phyloP scores from a whole-genome alignment of 92 coral and sea anemone genomes.

The Siderastrea radians region DNA sequence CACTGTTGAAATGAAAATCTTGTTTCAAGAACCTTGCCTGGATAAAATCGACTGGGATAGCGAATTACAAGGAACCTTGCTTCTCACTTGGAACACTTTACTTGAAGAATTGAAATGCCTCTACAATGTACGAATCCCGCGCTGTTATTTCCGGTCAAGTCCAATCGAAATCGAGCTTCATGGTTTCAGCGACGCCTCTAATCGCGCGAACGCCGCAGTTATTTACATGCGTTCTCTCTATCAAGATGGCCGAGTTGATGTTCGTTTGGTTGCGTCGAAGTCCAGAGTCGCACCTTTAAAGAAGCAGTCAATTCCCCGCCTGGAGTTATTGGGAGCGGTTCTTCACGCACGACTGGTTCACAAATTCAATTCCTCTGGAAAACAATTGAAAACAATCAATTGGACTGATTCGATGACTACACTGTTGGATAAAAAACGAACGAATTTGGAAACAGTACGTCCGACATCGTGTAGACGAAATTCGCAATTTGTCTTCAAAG shows the following conservation, averaged over 20 bases:
- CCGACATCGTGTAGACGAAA: slow-evolving; percentile 45
- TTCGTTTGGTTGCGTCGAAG: too few relatives aligned
- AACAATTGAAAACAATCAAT: too few relatives aligned
- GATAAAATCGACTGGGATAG: slow-evolving; percentile 75
- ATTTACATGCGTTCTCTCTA: too few relatives aligned
- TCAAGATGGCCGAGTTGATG: too few relatives aligned
- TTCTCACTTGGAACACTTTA: slow-evolving; percentile 41
- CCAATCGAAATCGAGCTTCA: background rate
- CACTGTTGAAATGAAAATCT: slow-evolving; percentile 65
- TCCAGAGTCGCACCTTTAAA: too few relatives aligned
- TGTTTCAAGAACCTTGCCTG: slow-evolving; percentile 78
- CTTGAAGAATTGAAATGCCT: background rate
- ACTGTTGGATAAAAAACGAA: slow-evolving; percentile 54
- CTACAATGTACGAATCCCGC: background rate
- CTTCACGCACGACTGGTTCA: too few relatives aligned
- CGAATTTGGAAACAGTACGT: slow-evolving; percentile 61
- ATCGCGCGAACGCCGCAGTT: too few relatives aligned
- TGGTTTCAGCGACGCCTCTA: too few relatives aligned
- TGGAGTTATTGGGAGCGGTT: too few relatives aligned
- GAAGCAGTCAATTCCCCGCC: too few relatives aligned
- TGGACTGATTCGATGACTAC: slow-evolving; percentile 65
- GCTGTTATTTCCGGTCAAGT: background rate
- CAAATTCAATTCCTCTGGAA: too few relatives aligned
- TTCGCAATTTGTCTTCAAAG: too few relatives aligned
- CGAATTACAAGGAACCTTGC: slow-evolving; percentile 50